Conservation (phyloP, 2,113 vertebrate species). For the Pterophyllum scalare region DNA sequence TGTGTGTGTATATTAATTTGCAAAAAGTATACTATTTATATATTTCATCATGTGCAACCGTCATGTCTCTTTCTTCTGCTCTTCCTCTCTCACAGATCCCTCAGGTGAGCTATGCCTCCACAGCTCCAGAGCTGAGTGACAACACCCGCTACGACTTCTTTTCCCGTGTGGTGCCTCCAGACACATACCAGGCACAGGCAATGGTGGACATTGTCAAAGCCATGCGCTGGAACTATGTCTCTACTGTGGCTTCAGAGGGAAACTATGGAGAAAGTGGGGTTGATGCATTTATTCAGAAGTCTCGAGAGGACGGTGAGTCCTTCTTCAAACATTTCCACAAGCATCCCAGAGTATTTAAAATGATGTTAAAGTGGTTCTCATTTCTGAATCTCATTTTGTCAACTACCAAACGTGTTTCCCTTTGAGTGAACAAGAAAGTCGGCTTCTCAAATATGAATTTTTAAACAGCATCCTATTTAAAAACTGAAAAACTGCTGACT, state of each 20-base stretch:
- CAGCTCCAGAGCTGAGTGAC: slow-evolving; percentile 93
- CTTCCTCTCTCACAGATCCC: slow-evolving; percentile 84
- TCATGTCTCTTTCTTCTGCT: slow-evolving; percentile 1
- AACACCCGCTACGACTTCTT: slow-evolving; percentile 98
- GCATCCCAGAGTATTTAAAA: background rate
- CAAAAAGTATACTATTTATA: background rate
- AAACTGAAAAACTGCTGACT: background rate
- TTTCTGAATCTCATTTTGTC: background rate
- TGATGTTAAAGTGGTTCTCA: background rate
- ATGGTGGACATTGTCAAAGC: slow-evolving; percentile 98
- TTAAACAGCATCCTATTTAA: background rate
- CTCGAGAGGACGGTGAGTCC: slow-evolving; percentile 92
- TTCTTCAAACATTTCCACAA: slow-evolving; percentile 10
- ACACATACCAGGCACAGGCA: slow-evolving; percentile 96
- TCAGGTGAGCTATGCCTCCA: slow-evolving; percentile 97
- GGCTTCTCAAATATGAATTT: background rate
- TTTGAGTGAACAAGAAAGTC: background rate
- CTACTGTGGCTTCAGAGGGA: slow-evolving; percentile 94
- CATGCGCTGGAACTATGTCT: slow-evolving; percentile 96
- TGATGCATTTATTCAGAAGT: slow-evolving; percentile 96
- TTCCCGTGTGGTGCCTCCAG: slow-evolving; percentile 93
- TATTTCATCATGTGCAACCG: slow-evolving; percentile 1
- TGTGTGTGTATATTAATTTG: slow-evolving; percentile 11
- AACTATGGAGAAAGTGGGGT: slow-evolving; percentile 96
- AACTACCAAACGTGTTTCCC: background rate